Conservation (phyloP, 2,113 vertebrate species). For the Melanerpes formicivorus region DNA sequence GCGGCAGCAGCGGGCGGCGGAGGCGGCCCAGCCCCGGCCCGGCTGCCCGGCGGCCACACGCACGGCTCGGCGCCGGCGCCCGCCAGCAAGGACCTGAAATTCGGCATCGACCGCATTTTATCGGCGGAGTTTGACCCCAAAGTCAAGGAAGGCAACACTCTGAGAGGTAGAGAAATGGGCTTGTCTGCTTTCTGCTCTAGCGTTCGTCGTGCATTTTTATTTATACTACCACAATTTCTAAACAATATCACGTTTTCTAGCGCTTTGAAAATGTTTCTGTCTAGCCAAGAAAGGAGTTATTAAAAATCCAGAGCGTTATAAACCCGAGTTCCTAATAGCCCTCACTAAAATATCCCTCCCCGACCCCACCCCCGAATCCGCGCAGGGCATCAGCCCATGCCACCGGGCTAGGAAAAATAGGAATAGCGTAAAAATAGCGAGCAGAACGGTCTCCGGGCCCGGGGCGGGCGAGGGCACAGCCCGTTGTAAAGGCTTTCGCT, state of each 20-base stretch:
- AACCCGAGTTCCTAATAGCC: neutral
- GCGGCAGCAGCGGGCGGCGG: slow-evolving; percentile 72
- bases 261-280: neutral
- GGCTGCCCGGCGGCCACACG: slow-evolving; percentile 70
- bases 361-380: neutral
- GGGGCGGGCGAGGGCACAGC: neutral
- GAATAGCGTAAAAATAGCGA: neutral
- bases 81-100: slow-evolving; percentile 97
- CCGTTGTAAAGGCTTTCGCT: neutral
- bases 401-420: neutral
- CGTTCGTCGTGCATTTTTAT: neutral
- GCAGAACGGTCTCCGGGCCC: neutral
- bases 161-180: slow-evolving; percentile 85
- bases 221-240: neutral
- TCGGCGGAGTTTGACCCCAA: slow-evolving; percentile 95
- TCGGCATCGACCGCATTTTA: slow-evolving; percentile 96
- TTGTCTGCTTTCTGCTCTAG: neutral
- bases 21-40: slow-evolving; percentile 68
- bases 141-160: slow-evolving; percentile 88
- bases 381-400: neutral
- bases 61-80: slow-evolving; percentile 81
- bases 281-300: neutral
- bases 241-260: neutral
- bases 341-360: neutral
- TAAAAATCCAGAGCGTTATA: neutral